These are phyloP conservation scores for Argya squamiceps DNA, from an alignment of 2,797 vertebrate genomes.

Conservation along the genomic window DNA sequence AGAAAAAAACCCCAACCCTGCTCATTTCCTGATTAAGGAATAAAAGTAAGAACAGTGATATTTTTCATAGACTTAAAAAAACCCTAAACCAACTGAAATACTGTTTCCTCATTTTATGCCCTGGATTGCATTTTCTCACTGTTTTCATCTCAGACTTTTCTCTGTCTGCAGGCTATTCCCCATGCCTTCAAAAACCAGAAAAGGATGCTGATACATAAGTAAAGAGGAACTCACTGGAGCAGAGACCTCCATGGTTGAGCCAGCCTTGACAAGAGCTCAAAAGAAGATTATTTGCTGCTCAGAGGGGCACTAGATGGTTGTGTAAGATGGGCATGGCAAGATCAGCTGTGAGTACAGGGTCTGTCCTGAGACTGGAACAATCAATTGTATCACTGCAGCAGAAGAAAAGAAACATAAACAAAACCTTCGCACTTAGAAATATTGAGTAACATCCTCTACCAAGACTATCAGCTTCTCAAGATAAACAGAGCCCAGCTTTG, in stretches of 20 bases:
- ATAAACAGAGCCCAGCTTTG: fast-evolving
- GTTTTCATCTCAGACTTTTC: neutral
- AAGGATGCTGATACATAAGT: neutral
- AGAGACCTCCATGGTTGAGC: neutral
- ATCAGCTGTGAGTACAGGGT: neutral
- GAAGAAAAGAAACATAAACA: neutral
- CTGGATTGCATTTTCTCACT: neutral
- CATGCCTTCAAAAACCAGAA: neutral
- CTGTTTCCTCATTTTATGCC: neutral
- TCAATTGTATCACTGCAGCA: neutral
- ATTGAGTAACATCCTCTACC: neutral
- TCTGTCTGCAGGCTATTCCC: neutral
- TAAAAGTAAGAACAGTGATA: neutral
- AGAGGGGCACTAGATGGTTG: neutral
- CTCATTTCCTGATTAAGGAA: neutral
- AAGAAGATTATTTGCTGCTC: neutral
- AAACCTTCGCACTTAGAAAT: neutral
- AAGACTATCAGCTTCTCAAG: neutral
- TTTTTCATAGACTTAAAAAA: neutral
- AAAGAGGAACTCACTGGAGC: neutral
- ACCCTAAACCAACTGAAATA: neutral
- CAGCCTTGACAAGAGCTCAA: neutral
- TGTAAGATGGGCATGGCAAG: neutral
- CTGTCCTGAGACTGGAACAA: neutral
- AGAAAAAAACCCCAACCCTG: neutral